A percentile compares a stretch with the other conserved stretches of the same genome.
Conservation (phyloP, 2,113 vertebrate species). For the Condylura cristata region DNA sequence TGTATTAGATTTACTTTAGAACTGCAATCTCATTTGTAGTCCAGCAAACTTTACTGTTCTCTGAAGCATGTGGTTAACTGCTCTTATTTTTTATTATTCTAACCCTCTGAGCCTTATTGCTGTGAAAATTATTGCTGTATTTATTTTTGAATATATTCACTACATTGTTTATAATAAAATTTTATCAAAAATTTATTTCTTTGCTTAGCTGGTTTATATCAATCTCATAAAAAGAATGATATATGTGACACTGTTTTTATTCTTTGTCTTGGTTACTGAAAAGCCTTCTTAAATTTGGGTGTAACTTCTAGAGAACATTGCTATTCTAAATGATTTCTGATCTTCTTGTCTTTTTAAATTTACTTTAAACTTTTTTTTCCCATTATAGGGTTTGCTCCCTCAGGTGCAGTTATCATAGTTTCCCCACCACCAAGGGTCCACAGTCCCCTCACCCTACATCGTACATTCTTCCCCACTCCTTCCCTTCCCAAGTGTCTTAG, state of each 20-base stretch:
- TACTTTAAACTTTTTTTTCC: too few species aligned
- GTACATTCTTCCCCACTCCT: too few species aligned
- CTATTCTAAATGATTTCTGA: neutral
- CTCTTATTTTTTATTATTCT: neutral
- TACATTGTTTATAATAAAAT: neutral
- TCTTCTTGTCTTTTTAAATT: too few species aligned
- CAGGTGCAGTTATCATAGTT: too few species aligned
- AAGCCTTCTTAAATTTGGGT: neutral
- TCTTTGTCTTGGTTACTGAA: neutral
- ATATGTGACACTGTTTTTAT: neutral
- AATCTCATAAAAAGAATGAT: neutral
- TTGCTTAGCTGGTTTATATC: neutral
- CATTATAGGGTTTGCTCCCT: too few species aligned
- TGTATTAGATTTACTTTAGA: neutral
- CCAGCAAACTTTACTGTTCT: neutral
- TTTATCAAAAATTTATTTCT: neutral
- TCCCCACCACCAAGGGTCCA: too few species aligned
- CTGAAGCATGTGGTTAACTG: neutral
- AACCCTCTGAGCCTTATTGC: neutral
- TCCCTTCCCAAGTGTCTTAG: too few species aligned
- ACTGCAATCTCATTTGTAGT: neutral
- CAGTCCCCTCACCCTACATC: too few species aligned
- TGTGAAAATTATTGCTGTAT: slow-evolving; percentile 1
- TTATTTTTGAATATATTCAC: neutral
- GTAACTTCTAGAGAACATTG: neutral